Conservation (phyloP, 2,113 vertebrate genomes). For the Pampusana beccarii region DNA sequence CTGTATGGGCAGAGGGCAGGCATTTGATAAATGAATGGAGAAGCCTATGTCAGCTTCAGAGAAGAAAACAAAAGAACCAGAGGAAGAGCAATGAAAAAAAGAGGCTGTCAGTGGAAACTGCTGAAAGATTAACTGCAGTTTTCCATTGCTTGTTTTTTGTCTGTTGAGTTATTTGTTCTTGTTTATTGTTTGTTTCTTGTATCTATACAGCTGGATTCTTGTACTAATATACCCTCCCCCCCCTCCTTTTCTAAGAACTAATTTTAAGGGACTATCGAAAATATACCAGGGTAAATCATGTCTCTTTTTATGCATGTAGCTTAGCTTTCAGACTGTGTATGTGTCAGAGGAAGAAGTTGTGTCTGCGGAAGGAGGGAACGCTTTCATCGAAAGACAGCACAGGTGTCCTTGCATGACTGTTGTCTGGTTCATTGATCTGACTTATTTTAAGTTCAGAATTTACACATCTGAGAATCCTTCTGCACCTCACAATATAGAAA, state of each 20-base stretch:
- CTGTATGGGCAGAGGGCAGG: slow-evolving; percentile 54
- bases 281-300: neutral
- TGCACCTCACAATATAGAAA: slow-evolving; percentile 24
- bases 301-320: neutral
- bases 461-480: slow-evolving; percentile 55
- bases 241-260: neutral
- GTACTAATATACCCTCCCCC: fast-evolving
- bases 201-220: neutral
- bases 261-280: neutral
- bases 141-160: slow-evolving; percentile 10
- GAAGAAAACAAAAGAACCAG: slow-evolving; percentile 40
- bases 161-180: neutral
- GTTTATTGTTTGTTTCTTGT: neutral
- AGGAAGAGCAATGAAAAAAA: neutral
- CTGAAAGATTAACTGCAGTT: neutral
- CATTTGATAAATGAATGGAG: slow-evolving; percentile 69
- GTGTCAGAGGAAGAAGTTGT: neutral
- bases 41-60: slow-evolving; percentile 31
- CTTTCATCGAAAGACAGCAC: neutral
- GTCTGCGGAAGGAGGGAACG: neutral
- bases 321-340: slow-evolving; percentile 11
- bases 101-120: neutral
- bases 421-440: slow-evolving; percentile 52
- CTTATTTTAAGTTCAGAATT: slow-evolving; percentile 55
- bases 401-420: slow-evolving; percentile 56